Base-by-base conservation (phyloP, 2,797 vertebrate species). In the Phataginus tricuspis region DNA sequence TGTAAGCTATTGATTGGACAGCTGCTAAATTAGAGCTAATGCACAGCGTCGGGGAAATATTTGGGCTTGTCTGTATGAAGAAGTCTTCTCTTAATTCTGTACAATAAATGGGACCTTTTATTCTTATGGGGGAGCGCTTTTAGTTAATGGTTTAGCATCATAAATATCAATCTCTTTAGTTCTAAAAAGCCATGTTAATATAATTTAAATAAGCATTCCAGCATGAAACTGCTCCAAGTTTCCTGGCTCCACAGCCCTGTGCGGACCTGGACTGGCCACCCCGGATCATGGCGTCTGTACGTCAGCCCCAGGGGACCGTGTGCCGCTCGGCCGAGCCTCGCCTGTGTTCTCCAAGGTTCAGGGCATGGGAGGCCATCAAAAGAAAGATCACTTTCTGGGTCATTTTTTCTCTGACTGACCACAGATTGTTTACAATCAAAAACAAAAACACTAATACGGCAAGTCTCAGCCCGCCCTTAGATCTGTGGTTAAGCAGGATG, bases 401-500 rank as follows among this genome's bases (percentile, higher is more conserved):
- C 31, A 37, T 79, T 68, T 79, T 84, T 39, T 23, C 29, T 69
- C 55, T 90, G 25, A 49, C 34, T 91, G 86, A 92, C 42, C 69
- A 89, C 12, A 68, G n/a, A 89, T 72, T 89, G 45, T 80, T 83
- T 57, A 49, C 93, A 27, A 27, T 34, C 29, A 49, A 53, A 27
- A 66, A 66, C 18, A 72, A 37, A 34, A 51, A 2, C 15, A 5
- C 34, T 69, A n/a, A 31, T 42, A 87, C 61, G 51, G 45, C 27
- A 85, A 74, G 79, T 74, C 92, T 14, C 57, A 86, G 45, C 77
- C 39, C 89, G 68, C 75, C 57, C 95, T 93, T 80, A 37, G 59
- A 90, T 80, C 57, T 95, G 69, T 96, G 95, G 91, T 97, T 89
- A 96, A 95, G 53, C 88, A 95, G 55, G 66, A 96, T 92, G 91